Conservation (phyloP, 2,797 vertebrate genomes). For the Numenius phaeopus region DNA sequence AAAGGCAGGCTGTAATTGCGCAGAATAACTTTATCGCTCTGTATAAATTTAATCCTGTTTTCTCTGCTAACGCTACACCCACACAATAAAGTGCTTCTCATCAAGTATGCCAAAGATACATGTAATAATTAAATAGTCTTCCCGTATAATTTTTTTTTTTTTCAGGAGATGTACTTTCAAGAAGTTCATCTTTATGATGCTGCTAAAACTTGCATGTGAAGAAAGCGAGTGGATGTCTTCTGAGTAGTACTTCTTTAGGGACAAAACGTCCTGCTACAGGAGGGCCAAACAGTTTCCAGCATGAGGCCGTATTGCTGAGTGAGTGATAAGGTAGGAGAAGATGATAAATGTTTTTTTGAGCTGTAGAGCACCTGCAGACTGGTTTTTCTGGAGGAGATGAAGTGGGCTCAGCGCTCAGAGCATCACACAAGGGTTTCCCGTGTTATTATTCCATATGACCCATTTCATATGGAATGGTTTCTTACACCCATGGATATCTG, state of each 20-base stretch:
- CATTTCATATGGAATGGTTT: not conserved
- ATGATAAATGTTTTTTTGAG: not conserved
- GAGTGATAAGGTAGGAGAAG: not conserved
- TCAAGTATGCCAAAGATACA: not conserved
- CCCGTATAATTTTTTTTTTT: not conserved
- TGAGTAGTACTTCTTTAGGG: not conserved
- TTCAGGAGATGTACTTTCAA: not conserved
- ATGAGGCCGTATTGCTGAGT: rapidly evolving
- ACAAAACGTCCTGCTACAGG: not conserved
- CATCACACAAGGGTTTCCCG: not conserved
- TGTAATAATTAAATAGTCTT: not conserved
- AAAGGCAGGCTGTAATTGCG: not conserved
- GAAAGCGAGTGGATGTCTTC: not conserved
- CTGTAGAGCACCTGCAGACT: not conserved
- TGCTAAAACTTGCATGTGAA: not conserved
- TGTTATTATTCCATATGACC: not conserved
- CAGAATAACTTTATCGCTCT: not conserved
- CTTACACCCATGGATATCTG: not conserved
- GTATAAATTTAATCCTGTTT: not conserved
- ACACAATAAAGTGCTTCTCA: not conserved
- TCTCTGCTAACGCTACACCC: not conserved
- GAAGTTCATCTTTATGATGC: not conserved
- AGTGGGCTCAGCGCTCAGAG: rapidly evolving
- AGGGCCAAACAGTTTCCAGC: not conserved
- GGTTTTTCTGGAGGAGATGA: not conserved